These are phyloP conservation scores for Amblyjoppa proteus DNA, from an alignment of 2,888 invertebrate genomes.

Conservation along the genomic window DNA sequence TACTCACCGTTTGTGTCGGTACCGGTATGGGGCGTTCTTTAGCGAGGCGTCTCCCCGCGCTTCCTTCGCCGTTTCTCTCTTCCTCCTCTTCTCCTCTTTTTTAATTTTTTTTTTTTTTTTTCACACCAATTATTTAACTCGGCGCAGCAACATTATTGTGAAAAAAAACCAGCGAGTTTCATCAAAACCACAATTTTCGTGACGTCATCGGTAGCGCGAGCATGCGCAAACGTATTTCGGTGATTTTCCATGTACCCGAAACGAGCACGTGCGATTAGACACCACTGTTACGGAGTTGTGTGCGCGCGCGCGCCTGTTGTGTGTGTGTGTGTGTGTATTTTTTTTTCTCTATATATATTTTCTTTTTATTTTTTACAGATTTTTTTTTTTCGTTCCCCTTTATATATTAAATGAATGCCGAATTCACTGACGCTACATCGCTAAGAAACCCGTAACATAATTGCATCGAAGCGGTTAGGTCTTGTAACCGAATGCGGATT, in stretches of 20 bases:
- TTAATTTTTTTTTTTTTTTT: conserved; percentile 9
- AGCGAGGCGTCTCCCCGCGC: conserved; percentile 66
- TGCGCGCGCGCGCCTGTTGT: too few species aligned
- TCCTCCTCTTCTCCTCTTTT: conserved; percentile 66
- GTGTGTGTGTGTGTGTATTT: neutral
- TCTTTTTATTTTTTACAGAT: conserved; percentile 15
- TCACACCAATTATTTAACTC: conserved; percentile 46
- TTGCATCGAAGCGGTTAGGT: conserved; percentile 74
- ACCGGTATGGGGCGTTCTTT: conserved; percentile 66
- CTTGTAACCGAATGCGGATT: conserved; percentile 77
- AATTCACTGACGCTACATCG: conserved; percentile 73
- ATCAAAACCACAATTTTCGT: conserved; percentile 84
- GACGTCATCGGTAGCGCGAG: conserved; percentile 83
- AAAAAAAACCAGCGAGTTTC: conserved; percentile 71
- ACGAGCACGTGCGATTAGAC: conserved; percentile 71
- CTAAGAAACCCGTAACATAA: conserved; percentile 77
- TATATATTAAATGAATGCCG: neutral
- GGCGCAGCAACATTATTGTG: conserved; percentile 76
- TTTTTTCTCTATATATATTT: conserved; percentile 46
- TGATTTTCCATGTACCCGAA: conserved; percentile 83
- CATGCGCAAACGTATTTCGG: conserved; percentile 84
- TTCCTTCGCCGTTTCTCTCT: conserved; percentile 6
- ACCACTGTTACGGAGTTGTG: conserved; percentile 24
- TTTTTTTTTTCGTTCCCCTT: conserved; percentile 16
- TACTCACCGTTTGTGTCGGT: conserved; percentile 76